A percentile compares a stretch with the other conserved stretches of the same genome.
Conservation (phyloP, 2,797 vertebrate species). For the Artibeus lituratus region DNA sequence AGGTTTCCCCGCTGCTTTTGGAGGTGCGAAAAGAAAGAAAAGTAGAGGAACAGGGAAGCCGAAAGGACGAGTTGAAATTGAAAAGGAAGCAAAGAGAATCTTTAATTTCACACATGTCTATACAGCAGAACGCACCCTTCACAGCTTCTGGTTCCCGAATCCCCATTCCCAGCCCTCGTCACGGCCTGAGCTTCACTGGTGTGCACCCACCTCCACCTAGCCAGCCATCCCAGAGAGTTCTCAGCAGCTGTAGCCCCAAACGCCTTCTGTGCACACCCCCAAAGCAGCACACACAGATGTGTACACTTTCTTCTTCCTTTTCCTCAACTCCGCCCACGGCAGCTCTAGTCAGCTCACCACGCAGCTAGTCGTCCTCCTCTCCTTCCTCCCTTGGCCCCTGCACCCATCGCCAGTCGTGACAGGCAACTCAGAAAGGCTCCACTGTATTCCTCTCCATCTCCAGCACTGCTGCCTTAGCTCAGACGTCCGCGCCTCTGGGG, state of each 20-base stretch:
- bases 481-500: neutral
- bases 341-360: neutral
- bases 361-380: neutral
- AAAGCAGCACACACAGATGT: neutral
- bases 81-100: neutral
- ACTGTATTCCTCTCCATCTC: neutral
- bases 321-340: neutral
- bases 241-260: neutral
- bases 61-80: neutral
- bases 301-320: neutral
- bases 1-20: neutral
- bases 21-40: neutral
- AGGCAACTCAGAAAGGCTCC: neutral
- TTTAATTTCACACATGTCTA: neutral
- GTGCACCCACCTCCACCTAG: accelerated
- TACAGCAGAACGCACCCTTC: neutral
- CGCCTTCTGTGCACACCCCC: accelerated
- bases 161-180: neutral
- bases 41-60: neutral
- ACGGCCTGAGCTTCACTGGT: neutral
- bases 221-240: neutral
- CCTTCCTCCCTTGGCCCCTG: no score
- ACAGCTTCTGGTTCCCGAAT: neutral
- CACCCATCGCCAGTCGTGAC: neutral
- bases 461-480: accelerated